phyloP scores from a whole-genome alignment of 2,797 vertebrate genomes.

The Typhlichthys subterraneus region DNA sequence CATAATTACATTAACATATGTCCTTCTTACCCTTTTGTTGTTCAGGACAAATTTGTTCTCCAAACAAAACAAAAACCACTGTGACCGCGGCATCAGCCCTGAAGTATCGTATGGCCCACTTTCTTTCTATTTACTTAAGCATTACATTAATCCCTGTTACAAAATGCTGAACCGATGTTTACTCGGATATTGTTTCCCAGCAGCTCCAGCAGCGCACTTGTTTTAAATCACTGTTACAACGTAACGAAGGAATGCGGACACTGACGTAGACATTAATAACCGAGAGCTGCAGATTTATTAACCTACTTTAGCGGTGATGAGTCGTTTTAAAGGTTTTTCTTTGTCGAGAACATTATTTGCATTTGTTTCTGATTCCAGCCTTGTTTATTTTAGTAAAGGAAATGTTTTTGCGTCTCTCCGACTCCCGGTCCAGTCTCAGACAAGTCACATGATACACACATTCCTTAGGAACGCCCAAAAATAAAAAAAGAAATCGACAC shows the following conservation, averaged over 20 bases:
- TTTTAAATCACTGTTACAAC: conserved; percentile 43
- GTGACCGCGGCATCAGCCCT: no score
- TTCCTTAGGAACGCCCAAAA: no score
- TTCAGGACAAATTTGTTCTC: conserved; percentile 34
- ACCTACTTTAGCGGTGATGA: background rate
- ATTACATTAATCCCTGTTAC: no score
- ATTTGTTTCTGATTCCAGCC: no score
- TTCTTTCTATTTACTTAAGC: no score
- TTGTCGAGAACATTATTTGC: no score
- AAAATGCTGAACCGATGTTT: no score
- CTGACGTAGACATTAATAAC: conserved; percentile 46
- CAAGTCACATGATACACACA: conserved; percentile 69
- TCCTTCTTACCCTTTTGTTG: conserved; percentile 68
- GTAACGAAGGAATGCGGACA: conserved; percentile 67
- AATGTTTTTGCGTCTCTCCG: no score
- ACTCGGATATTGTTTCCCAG: background rate
- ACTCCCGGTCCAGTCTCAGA: conserved; percentile 14
- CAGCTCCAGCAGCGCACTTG: background rate
- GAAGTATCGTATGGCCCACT: no score
- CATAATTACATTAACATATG: conserved; percentile 23
- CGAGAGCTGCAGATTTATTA: background rate
- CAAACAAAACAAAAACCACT: background rate
- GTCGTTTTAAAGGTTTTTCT: no score
- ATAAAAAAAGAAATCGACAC: background rate
- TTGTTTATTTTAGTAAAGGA: no score